phyloP scores from a whole-genome alignment of 2,888 invertebrate genomes.

The Prenolepis imparis region DNA sequence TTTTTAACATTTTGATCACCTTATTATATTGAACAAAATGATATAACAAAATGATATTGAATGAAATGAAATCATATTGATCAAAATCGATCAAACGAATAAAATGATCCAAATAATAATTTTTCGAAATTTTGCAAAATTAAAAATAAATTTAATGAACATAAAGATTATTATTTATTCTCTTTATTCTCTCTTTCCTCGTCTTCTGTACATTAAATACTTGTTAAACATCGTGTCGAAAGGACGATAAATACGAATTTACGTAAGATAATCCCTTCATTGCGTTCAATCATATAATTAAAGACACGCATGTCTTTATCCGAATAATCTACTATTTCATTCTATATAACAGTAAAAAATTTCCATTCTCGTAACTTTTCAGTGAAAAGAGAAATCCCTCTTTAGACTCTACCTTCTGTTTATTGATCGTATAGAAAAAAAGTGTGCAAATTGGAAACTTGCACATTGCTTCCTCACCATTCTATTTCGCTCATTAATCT shows the following conservation, averaged over 20 bases:
- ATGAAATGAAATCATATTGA: too few species aligned
- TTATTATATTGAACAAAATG: too few species aligned
- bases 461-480: too few species aligned
- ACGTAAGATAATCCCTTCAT: neutral
- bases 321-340: neutral
- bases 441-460: too few species aligned
- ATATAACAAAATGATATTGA: too few species aligned
- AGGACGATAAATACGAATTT: neutral
- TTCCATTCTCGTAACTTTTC: neutral
- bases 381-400: neutral
- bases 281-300: neutral
- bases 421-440: conserved; percentile 3
- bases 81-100: too few species aligned
- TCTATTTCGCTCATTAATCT: too few species aligned
- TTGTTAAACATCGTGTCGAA: neutral
- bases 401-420: neutral
- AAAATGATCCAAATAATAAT: too few species aligned
- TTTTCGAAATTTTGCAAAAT: neutral
- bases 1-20: too few species aligned
- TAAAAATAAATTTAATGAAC: neutral
- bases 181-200: neutral
- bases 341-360: neutral
- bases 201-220: neutral
- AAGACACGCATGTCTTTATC: neutral
- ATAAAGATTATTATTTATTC: conserved; percentile 14